These are phyloP conservation scores for Drosophila yakuba DNA, from an alignment of 1,140 invertebrate species.

Conservation along the genomic window DNA sequence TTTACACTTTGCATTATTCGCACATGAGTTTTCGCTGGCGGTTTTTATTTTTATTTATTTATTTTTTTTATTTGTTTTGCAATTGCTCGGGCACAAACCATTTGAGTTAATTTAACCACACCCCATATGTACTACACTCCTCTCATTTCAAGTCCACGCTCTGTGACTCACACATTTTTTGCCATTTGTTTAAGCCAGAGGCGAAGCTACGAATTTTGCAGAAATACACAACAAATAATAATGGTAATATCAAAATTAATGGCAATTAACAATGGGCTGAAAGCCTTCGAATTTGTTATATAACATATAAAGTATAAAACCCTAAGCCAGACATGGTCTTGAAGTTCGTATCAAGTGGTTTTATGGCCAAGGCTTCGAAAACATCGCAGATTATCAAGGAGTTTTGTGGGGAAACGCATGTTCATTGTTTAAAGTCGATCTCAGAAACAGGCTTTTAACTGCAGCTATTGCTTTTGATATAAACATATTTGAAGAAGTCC, in stretches of 20 bases:
- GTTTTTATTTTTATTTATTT: background rate
- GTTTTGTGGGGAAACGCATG: background rate
- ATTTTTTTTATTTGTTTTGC: conserved; percentile 39
- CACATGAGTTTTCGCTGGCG: conserved; percentile 23
- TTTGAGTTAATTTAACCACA: conserved; percentile 45
- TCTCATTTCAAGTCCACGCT: conserved; percentile 13
- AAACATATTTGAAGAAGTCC: too few relatives aligned
- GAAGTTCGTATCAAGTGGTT: conserved; percentile 14
- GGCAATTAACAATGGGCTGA: conserved; percentile 44
- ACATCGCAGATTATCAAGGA: conserved; percentile 28
- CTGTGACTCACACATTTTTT: conserved; percentile 43
- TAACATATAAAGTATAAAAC: conserved; percentile 3
- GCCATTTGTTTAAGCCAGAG: conserved; percentile 6
- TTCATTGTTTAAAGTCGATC: background rate
- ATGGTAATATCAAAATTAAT: conserved; percentile 29
- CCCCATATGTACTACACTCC: conserved; percentile 13
- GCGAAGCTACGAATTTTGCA: conserved; percentile 14
- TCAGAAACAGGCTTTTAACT: background rate
- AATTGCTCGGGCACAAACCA: conserved; percentile 38
- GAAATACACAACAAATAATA: conserved; percentile 3
- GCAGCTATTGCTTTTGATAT: too few relatives aligned
- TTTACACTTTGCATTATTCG: conserved; percentile 46
- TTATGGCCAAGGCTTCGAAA: conserved; percentile 46
- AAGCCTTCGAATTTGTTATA: conserved; percentile 37
- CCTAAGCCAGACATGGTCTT: conserved; percentile 38